Conservation (phyloP, 1,140 invertebrate species). For the Coptotermes formosanus region DNA sequence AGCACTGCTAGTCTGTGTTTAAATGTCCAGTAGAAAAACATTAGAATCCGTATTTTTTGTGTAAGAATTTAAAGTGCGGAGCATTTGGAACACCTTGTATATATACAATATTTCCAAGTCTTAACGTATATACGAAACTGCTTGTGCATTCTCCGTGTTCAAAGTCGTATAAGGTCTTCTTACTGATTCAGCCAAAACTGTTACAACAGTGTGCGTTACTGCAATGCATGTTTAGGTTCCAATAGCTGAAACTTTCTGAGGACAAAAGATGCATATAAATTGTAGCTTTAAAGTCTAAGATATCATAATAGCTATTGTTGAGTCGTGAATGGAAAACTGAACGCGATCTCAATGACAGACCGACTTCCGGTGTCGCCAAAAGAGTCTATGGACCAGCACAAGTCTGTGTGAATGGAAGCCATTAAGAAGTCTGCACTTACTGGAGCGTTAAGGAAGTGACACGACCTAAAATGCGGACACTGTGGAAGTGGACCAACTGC, state of each 20-base stretch:
- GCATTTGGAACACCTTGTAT: too few species aligned
- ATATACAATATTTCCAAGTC: too few species aligned
- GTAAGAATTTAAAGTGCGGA: too few species aligned
- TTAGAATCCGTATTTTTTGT: too few species aligned
- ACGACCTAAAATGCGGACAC: not conserved
- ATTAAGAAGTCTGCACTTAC: slow-evolving; percentile 4
- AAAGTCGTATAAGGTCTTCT: too few species aligned
- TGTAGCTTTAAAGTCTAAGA: not conserved
- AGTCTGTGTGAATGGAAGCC: not conserved
- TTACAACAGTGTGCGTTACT: not conserved
- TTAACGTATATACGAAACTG: too few species aligned
- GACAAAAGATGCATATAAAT: not conserved
- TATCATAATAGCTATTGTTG: not conserved
- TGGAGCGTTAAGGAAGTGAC: not conserved
- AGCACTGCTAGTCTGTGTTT: too few species aligned
- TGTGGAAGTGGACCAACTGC: not conserved
- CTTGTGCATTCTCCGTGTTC: too few species aligned
- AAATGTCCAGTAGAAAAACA: too few species aligned
- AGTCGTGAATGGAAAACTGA: not conserved
- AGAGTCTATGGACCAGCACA: not conserved
- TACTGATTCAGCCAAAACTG: not conserved
- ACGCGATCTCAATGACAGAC: not conserved
- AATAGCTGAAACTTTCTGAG: not conserved
- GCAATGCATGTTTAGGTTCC: not conserved
- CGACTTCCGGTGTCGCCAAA: not conserved